Percentiles rank a stretch among this genome's conserved stretches.
phyloP scores from a whole-genome alignment of 2,113 vertebrate species.

The Panthera uncia region DNA sequence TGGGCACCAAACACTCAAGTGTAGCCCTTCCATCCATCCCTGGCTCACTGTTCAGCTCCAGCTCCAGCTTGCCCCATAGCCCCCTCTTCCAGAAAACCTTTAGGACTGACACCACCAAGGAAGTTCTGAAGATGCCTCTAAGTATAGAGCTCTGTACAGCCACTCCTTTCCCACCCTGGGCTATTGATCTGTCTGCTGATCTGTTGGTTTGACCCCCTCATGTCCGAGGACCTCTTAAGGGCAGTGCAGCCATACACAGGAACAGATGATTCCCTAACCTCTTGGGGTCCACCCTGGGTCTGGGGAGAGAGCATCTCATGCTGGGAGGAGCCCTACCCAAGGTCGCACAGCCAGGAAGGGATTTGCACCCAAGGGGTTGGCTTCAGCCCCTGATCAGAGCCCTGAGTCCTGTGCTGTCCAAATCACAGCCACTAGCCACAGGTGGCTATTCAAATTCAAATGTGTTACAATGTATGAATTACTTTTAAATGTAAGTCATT shows the following conservation, averaged over 20 bases:
- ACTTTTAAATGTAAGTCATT: neutral
- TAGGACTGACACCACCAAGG: neutral
- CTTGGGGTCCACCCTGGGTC: neutral
- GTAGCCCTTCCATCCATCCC: neutral
- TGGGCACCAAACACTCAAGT: neutral
- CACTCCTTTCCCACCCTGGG: neutral
- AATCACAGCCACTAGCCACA: neutral
- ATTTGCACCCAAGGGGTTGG: neutral
- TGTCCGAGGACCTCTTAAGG: neutral
- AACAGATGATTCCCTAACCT: neutral
- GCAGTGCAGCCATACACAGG: neutral
- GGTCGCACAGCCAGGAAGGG: neutral
- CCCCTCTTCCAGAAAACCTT: constrained; percentile 34
- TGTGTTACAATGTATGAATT: neutral
- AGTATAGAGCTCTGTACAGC: neutral
- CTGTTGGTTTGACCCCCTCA: neutral
- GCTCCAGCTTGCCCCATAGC: neutral
- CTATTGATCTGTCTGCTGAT: neutral
- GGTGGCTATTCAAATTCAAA: neutral
- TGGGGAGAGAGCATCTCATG: neutral
- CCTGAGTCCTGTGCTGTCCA: neutral
- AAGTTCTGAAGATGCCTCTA: neutral
- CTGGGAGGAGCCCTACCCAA: neutral
- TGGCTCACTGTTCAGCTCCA: neutral
- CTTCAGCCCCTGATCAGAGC: neutral